Percentiles rank a stretch among this genome's conserved stretches.
Conservation (phyloP, 2,888 invertebrate species). For the Cremastinae sp. region DNA sequence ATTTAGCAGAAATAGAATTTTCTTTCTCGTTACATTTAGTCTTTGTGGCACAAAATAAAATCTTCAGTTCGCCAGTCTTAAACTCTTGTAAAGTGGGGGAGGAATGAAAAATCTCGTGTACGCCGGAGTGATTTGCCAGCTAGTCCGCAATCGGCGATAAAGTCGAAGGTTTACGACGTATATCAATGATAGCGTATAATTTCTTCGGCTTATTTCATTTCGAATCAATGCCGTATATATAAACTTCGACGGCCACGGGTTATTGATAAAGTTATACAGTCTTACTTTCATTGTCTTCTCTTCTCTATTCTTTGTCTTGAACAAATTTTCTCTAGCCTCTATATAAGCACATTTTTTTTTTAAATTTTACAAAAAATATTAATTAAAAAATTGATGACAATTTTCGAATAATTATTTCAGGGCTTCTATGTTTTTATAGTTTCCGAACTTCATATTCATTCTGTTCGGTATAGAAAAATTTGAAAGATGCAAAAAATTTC, state of each 20-base stretch:
- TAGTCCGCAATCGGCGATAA: slow-evolving; percentile 48
- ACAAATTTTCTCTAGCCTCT: background rate
- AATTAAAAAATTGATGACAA: no score
- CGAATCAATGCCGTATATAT: slow-evolving; percentile 34
- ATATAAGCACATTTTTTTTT: background rate
- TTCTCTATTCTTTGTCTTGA: background rate
- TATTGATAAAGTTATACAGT: slow-evolving; percentile 12
- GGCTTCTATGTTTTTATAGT: no score
- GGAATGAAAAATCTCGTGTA: slow-evolving; percentile 10
- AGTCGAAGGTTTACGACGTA: slow-evolving; percentile 68
- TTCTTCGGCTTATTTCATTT: slow-evolving; percentile 67
- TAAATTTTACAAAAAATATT: no score
- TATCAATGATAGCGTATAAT: slow-evolving; percentile 74
- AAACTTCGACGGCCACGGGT: background rate
- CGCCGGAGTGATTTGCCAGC: slow-evolving; percentile 18
- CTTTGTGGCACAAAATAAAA: no score
- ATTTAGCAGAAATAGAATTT: no score
- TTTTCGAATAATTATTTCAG: no score
- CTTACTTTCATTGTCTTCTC: slow-evolving; percentile 19
- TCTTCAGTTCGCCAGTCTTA: no score
- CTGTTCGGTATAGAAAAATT: no score
- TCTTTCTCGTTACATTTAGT: no score
- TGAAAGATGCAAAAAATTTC: no score
- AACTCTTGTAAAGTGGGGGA: slow-evolving; percentile 37
- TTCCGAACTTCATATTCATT: no score